Percentiles rank a stretch among this genome's conserved stretches.
Evolutionary conservation across 2,113 vertebrate species (phyloP).

Genomic region (Pteronura brasiliensis): DNA sequence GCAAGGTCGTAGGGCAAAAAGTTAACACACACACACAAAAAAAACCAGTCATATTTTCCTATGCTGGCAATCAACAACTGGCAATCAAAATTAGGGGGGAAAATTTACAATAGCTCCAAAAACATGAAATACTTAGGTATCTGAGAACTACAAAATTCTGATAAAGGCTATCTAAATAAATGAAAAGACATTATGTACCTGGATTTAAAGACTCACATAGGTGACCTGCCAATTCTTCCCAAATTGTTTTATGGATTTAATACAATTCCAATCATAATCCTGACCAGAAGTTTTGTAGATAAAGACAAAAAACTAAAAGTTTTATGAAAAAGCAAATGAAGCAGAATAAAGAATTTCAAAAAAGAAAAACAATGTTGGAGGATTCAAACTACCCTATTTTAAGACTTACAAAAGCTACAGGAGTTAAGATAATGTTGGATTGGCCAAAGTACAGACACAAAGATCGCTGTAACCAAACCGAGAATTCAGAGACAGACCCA

Average conservation of each 20-base stretch:
- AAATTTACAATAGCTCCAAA: neutral
- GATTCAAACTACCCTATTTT: neutral
- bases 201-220: neutral
- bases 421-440: neutral
- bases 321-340: neutral
- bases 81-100: neutral
- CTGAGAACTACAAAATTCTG: neutral
- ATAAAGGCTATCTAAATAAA: neutral
- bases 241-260: neutral
- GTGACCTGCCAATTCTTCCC: neutral
- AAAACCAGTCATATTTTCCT: neutral
- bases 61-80: neutral
- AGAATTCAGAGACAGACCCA: neutral
- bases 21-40: neutral
- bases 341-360: neutral
- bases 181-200: neutral
- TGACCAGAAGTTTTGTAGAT: neutral
- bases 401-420: neutral
- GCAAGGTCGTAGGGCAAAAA: neutral
- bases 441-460: neutral
- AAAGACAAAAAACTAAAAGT: slow-evolving; percentile 7
- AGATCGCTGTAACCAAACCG: neutral
- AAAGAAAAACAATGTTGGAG: neutral
- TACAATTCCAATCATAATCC: neutral
- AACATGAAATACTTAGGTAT: neutral